phyloP scores from a whole-genome alignment of 2,888 invertebrate species.

The Tachina fera region DNA sequence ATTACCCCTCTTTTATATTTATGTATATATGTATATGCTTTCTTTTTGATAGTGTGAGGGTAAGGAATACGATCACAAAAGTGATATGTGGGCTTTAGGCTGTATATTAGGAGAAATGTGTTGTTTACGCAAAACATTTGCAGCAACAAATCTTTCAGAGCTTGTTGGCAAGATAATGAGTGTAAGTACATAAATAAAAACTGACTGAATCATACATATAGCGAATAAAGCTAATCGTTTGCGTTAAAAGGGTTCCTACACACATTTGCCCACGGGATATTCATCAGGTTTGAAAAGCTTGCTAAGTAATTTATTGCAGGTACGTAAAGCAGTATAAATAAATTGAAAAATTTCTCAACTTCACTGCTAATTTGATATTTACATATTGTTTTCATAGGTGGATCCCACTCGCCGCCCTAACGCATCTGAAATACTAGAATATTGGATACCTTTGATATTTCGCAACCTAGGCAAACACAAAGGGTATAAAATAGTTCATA shows the following conservation, averaged over 20 bases:
- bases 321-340: constrained; percentile 64
- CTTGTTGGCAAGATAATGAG: constrained; percentile 89
- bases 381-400: constrained; percentile 78
- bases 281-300: constrained; percentile 86
- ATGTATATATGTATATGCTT: not conserved
- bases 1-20: not conserved
- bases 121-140: constrained; percentile 88
- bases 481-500: constrained; percentile 75
- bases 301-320: constrained; percentile 86
- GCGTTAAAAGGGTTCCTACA: constrained; percentile 85
- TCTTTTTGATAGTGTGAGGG: constrained; percentile 87
- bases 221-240: not conserved
- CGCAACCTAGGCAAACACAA: constrained; percentile 81
- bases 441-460: constrained; percentile 84
- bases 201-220: not conserved
- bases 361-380: not conserved
- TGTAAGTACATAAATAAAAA: constrained; percentile 79
- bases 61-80: constrained; percentile 89
- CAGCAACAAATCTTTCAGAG: constrained; percentile 88
- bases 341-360: not conserved
- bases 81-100: constrained; percentile 91
- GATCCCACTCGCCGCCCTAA: constrained; percentile 86
- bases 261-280: constrained; percentile 87
- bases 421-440: constrained; percentile 85
- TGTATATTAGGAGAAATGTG: constrained; percentile 91